Conservation (phyloP, 2,888 invertebrate species). For the Tortrix viridana region DNA sequence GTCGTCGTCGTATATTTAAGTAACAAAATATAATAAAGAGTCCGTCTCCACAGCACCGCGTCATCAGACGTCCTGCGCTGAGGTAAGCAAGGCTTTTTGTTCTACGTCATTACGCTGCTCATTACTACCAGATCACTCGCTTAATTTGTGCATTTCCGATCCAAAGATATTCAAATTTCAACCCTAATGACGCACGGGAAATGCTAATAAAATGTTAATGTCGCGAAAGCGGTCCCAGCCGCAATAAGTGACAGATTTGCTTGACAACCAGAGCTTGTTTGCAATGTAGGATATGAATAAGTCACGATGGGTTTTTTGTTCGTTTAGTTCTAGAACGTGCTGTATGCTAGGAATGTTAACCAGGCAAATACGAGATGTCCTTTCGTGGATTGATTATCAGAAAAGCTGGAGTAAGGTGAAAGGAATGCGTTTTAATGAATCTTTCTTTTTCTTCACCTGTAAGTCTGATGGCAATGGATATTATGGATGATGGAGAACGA, state of each 20-base stretch:
- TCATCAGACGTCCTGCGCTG: conserved; percentile 49
- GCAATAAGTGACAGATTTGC: conserved; percentile 83
- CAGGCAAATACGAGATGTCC: conserved; percentile 8
- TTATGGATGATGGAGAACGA: no score
- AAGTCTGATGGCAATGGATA: no score
- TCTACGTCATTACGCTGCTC: conserved; percentile 81
- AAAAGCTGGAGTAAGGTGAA: conserved; percentile 5
- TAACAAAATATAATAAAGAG: conserved; percentile 7
- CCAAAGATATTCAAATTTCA: conserved; percentile 82
- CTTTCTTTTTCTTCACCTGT: no score
- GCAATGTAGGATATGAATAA: conserved; percentile 71
- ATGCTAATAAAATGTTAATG: conserved; percentile 84
- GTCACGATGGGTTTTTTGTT: conserved; percentile 80
- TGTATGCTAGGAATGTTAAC: conserved; percentile 34
- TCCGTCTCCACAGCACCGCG: conserved; percentile 54
- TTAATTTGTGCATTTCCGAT: conserved; percentile 85
- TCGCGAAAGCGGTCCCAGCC: conserved; percentile 71
- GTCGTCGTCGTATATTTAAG: no score
- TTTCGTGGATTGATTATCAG: conserved; percentile 12
- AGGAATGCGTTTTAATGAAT: no score
- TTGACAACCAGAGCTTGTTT: conserved; percentile 79
- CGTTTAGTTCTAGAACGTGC: conserved; percentile 34
- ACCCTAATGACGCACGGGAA: conserved; percentile 81
- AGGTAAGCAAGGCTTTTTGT: conserved; percentile 80
- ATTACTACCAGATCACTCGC: conserved; percentile 82